These are phyloP conservation scores for Acanthisitta chloris DNA, from an alignment of 2,113 vertebrate species.

Conservation along the genomic window DNA sequence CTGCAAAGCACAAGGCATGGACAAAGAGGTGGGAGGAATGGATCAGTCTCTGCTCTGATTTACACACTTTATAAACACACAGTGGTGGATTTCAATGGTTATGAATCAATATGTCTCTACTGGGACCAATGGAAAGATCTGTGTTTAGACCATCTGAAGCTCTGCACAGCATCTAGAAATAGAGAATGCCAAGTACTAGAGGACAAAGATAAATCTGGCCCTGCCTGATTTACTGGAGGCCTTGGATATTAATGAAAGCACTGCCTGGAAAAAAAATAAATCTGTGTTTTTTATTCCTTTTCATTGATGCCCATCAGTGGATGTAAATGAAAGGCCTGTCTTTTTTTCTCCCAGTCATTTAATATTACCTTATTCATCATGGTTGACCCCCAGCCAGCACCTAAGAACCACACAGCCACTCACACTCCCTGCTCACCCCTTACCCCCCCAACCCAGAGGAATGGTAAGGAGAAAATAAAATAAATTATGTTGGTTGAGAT, in stretches of 20 bases:
- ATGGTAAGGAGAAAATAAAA: too few relatives aligned
- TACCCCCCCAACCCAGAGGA: too few relatives aligned
- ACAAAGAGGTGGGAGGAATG: not conserved
- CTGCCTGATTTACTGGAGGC: not conserved
- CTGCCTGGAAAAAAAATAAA: not conserved
- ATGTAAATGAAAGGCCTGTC: not conserved
- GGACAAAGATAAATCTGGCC: not conserved
- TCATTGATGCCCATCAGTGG: not conserved
- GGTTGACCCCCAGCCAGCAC: too few relatives aligned
- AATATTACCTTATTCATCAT: not conserved
- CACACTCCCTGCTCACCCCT: too few relatives aligned
- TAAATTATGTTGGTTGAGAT: too few relatives aligned
- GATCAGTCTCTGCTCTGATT: not conserved
- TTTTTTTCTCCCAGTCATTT: not conserved
- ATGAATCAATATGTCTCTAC: not conserved
- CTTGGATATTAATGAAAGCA: not conserved
- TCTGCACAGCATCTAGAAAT: not conserved
- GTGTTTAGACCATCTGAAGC: not conserved
- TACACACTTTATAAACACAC: not conserved
- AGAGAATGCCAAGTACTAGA: not conserved
- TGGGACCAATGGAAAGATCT: not conserved
- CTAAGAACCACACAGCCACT: too few relatives aligned
- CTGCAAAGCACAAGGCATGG: not conserved
- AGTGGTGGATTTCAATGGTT: not conserved
- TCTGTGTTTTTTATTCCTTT: not conserved